Evolutionary conservation across 2,797 vertebrate species (phyloP), one percentile per base, ranked within the genome.

Genomic region (Eospalax fontanierii): DNA sequence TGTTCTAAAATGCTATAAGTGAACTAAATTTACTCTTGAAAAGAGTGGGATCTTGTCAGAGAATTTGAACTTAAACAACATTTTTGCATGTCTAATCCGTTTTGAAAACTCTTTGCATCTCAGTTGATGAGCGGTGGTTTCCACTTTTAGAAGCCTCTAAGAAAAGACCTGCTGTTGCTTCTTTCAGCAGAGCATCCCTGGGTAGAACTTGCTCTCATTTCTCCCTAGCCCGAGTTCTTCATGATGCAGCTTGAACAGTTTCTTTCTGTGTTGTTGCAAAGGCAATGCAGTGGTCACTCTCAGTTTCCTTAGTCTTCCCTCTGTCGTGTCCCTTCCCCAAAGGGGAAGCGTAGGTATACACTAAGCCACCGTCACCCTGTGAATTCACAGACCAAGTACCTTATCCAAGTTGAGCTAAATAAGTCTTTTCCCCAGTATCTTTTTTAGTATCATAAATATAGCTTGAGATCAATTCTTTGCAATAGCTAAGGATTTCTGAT

Each of bases 111-210:
- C 95, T 93, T 94, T 96, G 93, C 92, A 97, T 97, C 84, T 93
- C 82, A 96, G 95, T 79, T 95, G 96, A 96, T 96, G 94, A 95
- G 93, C 97, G 96, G 94, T 93, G 88, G 96, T 38, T 96, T 96
- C 95, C 97, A 96, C 96, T 97, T 97, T 96, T 97, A 90, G 90
- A 94, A 89, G 88, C 26, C 40, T 87, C 96, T 81, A 94, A 87
- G 93, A 96, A 95, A 97, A 96, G 87, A 94, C n/a, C 93, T 92
- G 86, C 90, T 79, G 59, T 90, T 95, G 87, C 80, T 90, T 92
- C 86, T 84, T 90, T 95, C 71, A 94, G 91, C 93, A 95, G 81
- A 86, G 89, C 61, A 95, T 87, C 54, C 54, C 46, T 94, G 90
- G 74, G 22, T 82, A 68, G 71, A 96, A 92, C 88, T 95, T 96